phyloP scores from a whole-genome alignment of 2,888 invertebrate species.

The Euplagia quadripunctaria region DNA sequence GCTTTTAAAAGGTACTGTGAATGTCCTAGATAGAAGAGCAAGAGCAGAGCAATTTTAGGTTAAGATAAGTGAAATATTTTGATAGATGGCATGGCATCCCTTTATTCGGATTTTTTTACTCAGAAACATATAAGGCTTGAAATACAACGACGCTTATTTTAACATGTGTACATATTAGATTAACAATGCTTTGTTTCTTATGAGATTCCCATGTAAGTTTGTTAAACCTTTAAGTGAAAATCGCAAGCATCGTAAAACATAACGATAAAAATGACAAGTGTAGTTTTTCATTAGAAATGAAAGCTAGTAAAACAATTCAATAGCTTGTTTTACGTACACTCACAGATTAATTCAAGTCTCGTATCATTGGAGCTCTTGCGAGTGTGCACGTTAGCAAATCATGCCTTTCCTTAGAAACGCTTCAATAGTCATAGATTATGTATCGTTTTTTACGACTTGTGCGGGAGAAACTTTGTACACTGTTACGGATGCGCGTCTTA shows the following conservation, averaged over 20 bases:
- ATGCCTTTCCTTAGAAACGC: conserved; percentile 74
- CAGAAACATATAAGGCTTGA: neutral
- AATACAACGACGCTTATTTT: conserved; percentile 2
- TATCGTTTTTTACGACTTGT: conserved; percentile 67
- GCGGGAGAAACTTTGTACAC: conserved; percentile 63
- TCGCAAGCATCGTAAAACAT: conserved; percentile 53
- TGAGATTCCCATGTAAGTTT: conserved; percentile 44
- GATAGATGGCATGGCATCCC: neutral
- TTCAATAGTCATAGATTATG: conserved; percentile 75
- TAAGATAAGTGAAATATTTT: neutral
- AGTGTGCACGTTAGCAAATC: conserved; percentile 66
- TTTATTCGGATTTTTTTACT: too few species aligned
- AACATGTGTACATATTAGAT: conserved; percentile 6
- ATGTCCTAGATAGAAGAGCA: too few species aligned
- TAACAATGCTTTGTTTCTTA: conserved; percentile 30
- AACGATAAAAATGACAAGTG: conserved; percentile 67
- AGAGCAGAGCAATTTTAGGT: neutral
- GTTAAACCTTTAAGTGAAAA: conserved; percentile 70
- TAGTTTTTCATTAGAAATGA: conserved; percentile 73
- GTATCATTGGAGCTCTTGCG: conserved; percentile 59
- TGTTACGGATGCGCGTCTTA: conserved; percentile 31
- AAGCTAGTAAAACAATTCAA: conserved; percentile 74
- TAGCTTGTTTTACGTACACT: conserved; percentile 65
- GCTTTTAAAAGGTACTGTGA: neutral
- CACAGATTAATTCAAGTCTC: conserved; percentile 67